Base-by-base conservation (phyloP, 1,140 invertebrate genomes). In the Zeugodacus cucurbitae region DNA sequence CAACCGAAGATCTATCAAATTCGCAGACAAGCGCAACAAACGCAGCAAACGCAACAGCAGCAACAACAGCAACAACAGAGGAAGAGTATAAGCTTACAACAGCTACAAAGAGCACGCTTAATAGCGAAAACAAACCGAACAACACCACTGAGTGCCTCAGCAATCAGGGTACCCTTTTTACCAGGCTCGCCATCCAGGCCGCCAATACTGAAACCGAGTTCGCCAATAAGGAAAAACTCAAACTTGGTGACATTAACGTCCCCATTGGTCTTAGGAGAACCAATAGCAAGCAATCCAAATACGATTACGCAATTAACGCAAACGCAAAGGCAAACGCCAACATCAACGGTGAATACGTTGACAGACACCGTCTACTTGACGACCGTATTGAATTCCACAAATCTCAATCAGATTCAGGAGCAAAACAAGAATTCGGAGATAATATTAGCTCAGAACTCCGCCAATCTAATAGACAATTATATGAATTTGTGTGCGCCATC, bases 141-240 rank as follows among this genome's bases (percentile, higher is more conserved):
- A 62, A n/a, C 37, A 20, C 20, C 7, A 44, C 5, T 34, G 34
- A 32, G 59, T 87, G 37, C 37, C 86, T 64, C 34, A 85, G 57
- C 78, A 64, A 67, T 87, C 37, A 91, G 90, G 90, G 90, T 92
- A 92, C 91, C 91, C 91, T 92, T 92, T 92, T 92, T 92, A 92
- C 91, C 91, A 92, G 90, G 91, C 82, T 90, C 90, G 90, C 90
- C 89, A 90, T 89, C 91, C 89, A 89, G 90, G 82, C 88, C 89
- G 90, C 85, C 89, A 87, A 89, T 90, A 90, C 88, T 89, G 91
- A 92, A 92, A 89, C 89, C 54, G 87, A 90, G 90, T 64, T 86
- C 67, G 91, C 91, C 90, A 90, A 64, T 37, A 82, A 82, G 11
- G 74, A 82, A 89, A 89, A 89, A 90, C 41, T 58, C 85, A 88